These are phyloP conservation scores for Gallinago undulata DNA, from an alignment of 2,113 vertebrate genomes.

Conservation along the genomic window DNA sequence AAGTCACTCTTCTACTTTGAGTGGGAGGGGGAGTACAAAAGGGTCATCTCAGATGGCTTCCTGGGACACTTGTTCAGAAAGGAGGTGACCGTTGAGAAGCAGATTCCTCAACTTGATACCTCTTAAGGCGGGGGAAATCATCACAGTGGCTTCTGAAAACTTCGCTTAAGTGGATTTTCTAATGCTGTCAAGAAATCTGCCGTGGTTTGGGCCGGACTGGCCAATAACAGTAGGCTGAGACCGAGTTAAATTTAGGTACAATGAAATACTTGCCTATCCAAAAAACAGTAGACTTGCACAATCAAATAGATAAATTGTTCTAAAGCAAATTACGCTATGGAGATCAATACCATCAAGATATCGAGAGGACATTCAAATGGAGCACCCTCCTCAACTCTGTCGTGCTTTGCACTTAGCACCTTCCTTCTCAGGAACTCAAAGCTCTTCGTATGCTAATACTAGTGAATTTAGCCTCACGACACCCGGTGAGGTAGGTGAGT, in stretches of 20 bases:
- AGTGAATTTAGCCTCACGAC: slow-evolving; percentile 62
- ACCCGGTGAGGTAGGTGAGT: slow-evolving; percentile 58
- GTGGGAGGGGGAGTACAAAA: neutral
- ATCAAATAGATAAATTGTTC: neutral
- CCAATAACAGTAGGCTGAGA: neutral
- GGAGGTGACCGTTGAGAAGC: neutral
- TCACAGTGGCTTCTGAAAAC: neutral
- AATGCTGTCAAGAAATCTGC: neutral
- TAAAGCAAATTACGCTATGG: neutral
- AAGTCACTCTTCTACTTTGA: neutral
- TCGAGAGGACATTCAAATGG: neutral
- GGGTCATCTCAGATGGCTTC: neutral
- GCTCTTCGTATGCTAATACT: slow-evolving; percentile 30
- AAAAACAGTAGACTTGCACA: neutral
- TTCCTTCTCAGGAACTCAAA: slow-evolving; percentile 27
- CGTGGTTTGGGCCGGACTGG: no score
- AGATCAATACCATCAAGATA: neutral
- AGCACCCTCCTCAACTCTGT: neutral
- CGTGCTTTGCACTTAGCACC: slow-evolving; percentile 52
- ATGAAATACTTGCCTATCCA: neutral
- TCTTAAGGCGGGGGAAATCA: neutral
- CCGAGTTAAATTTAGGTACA: neutral
- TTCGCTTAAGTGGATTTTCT: neutral
- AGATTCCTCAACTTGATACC: neutral
- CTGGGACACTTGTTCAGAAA: neutral